Conservation (phyloP, 2,113 vertebrate genomes). For the Ammodytes marinus region DNA sequence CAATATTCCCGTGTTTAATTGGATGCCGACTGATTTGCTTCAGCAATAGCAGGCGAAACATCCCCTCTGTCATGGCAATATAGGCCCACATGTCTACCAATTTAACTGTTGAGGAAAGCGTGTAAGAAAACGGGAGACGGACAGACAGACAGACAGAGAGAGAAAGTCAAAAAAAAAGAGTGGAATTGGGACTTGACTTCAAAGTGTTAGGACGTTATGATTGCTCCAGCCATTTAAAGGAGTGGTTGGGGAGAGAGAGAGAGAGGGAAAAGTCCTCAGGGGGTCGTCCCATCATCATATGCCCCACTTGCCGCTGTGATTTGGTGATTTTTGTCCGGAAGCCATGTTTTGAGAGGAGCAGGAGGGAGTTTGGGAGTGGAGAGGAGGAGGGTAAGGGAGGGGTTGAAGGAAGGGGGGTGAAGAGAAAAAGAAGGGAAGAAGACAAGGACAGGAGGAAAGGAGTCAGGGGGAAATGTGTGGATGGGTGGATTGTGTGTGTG, state of each 20-base stretch:
- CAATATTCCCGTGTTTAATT: conserved; percentile 83
- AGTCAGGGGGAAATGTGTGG: conserved; percentile 24
- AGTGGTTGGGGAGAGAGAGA: conserved; percentile 69
- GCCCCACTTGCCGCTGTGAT: conserved; percentile 82
- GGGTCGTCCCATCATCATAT: conserved; percentile 81
- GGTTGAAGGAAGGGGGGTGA: conserved; percentile 2
- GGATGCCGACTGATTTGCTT: conserved; percentile 75
- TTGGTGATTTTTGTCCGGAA: conserved; percentile 81
- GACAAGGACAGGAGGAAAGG: conserved; percentile 62
- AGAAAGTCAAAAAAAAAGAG: conserved; percentile 73
- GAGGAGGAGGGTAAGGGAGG: no score
- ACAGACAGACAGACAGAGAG: conserved; percentile 53
- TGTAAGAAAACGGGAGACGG: conserved; percentile 38
- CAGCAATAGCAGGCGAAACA: conserved; percentile 66
- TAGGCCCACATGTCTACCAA: conserved; percentile 58
- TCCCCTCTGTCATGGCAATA: conserved; percentile 70
- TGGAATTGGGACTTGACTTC: conserved; percentile 80
- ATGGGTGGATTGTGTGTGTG: conserved; percentile 42
- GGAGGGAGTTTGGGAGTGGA: conserved; percentile 60
- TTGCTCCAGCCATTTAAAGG: conserved; percentile 80
- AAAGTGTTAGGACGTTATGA: conserved; percentile 82
- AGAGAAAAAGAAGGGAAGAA: conserved; percentile 45
- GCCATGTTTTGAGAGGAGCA: conserved; percentile 78
- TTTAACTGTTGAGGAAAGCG: conserved; percentile 63
- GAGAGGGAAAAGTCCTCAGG: conserved; percentile 66